Percentiles rank a stretch among this genome's conserved stretches.
phyloP scores from a whole-genome alignment of 23 tunicate genomes.

The Halocynthia aurantium region DNA sequence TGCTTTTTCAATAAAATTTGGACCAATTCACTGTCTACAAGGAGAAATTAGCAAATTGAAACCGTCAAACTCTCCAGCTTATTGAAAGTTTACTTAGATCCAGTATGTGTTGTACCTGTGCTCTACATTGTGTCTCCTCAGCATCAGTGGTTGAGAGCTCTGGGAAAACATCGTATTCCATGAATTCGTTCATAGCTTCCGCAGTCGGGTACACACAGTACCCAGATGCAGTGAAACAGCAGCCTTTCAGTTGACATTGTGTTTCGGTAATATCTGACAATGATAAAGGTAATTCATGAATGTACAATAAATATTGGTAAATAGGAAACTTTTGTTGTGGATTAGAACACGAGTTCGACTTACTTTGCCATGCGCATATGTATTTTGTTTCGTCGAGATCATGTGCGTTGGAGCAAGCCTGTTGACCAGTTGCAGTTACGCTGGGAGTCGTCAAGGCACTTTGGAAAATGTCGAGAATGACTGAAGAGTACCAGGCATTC shows the following conservation, averaged over 20 bases:
- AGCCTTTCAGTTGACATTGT: conserved; percentile 59
- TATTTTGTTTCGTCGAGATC: neutral
- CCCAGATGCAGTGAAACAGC: conserved; percentile 38
- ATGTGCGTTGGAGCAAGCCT: conserved; percentile 26
- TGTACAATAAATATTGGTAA: neutral
- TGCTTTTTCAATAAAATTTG: too few species aligned
- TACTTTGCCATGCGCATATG: conserved; percentile 75
- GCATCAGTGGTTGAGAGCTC: neutral
- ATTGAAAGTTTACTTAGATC: neutral
- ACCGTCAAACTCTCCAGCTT: too few species aligned
- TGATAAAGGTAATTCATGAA: neutral
- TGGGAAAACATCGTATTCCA: neutral
- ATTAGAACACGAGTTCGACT: neutral
- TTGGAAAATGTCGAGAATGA: conserved; percentile 45
- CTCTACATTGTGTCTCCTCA: conserved; percentile 14
- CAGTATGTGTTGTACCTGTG: conserved; percentile 2
- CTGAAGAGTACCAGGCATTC: conserved; percentile 57
- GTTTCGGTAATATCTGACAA: conserved; percentile 50
- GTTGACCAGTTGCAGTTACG: conserved; percentile 17
- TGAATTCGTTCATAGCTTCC: neutral
- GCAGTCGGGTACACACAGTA: conserved; percentile 10
- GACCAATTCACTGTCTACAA: too few species aligned
- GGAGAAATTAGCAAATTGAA: too few species aligned
- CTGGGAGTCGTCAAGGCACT: neutral
- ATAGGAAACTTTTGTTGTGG: neutral